phyloP scores from a whole-genome alignment of 1,140 invertebrate genomes.

The Eupeodes corollae region DNA sequence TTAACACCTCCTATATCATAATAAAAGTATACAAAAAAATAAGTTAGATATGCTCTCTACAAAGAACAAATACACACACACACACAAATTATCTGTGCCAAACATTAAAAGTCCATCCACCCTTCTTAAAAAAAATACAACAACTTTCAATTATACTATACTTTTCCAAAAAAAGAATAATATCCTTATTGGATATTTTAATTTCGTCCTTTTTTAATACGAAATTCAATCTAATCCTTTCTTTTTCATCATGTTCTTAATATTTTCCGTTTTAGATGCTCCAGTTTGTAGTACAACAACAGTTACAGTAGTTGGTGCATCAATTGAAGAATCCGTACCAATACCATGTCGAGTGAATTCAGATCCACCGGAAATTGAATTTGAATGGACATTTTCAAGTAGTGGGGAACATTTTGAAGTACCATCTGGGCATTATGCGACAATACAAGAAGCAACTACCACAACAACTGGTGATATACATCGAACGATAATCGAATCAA shows the following conservation, averaged over 20 bases:
- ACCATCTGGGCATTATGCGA: constrained; percentile 45
- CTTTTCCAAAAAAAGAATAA: too few species aligned
- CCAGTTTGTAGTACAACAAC: constrained; percentile 63
- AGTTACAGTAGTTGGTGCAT: constrained; percentile 66
- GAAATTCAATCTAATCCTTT: not conserved
- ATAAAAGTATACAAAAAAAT: too few species aligned
- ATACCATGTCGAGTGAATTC: constrained; percentile 76
- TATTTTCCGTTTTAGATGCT: constrained; percentile 50
- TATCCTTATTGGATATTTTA: too few species aligned
- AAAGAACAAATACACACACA: too few species aligned
- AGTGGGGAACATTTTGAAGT: constrained; percentile 74
- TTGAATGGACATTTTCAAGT: constrained; percentile 82
- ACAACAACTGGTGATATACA: constrained; percentile 29
- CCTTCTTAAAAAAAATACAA: too few species aligned
- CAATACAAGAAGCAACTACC: constrained; percentile 33
- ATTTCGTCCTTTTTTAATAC: constrained; percentile 4
- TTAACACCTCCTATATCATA: too few species aligned
- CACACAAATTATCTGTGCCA: too few species aligned
- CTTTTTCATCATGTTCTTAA: constrained; percentile 4
- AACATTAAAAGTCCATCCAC: too few species aligned
- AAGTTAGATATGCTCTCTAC: too few species aligned
- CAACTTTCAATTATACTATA: too few species aligned
- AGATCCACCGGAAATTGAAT: constrained; percentile 70
- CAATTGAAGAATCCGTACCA: constrained; percentile 66
- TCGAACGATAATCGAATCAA: constrained; percentile 34